A percentile compares a stretch with the other conserved stretches of the same genome.
Evolutionary conservation across 2,113 vertebrate species (phyloP).

Genomic region (Candoia aspera): DNA sequence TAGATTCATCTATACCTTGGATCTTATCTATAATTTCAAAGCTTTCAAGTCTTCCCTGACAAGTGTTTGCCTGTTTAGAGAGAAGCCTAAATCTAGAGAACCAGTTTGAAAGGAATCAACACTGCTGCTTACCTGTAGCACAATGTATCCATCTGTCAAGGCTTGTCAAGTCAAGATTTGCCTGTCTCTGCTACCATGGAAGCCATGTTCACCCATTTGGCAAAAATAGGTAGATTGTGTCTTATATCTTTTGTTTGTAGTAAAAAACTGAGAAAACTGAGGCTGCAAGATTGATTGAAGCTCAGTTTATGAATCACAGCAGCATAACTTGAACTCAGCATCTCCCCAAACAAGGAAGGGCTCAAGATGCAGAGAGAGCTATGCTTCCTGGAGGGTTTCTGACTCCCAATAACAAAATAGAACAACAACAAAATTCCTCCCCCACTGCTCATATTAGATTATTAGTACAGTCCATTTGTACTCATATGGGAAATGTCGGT

Average conservation of each 20-base stretch:
- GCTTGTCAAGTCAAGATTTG: background rate
- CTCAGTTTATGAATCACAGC: background rate
- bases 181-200: conserved; percentile 22
- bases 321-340: background rate
- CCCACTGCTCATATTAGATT: background rate
- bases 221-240: background rate
- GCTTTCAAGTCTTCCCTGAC: background rate
- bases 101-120: background rate
- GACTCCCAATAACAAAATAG: background rate
- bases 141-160: background rate
- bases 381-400: background rate
- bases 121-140: background rate
- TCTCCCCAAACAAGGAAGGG: background rate
- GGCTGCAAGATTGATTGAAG: background rate
- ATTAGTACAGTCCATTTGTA: background rate
- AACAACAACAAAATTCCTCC: background rate
- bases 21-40: background rate
- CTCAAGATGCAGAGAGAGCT: background rate
- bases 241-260: background rate
- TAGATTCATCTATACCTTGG: background rate
- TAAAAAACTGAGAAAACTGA: conserved; percentile 7
- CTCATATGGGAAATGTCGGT: background rate
- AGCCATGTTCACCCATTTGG: background rate
- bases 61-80: background rate
- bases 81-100: background rate